Percentiles rank a stretch among this genome's conserved stretches.
Evolutionary conservation across 2,888 invertebrate species (phyloP).

Genomic region (Watsonalla cultraria): DNA sequence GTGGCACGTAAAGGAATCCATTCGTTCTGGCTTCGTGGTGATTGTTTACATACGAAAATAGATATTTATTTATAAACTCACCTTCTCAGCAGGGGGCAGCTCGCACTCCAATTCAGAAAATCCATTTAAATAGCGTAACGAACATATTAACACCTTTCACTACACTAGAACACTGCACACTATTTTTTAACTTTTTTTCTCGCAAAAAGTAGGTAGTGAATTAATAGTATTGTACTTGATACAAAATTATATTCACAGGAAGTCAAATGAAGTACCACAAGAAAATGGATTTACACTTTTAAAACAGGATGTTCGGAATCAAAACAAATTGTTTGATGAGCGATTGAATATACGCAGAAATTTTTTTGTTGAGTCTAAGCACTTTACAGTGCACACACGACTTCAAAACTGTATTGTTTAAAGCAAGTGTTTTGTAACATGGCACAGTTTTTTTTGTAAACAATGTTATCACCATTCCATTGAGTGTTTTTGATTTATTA

Average conservation of each 20-base stretch:
- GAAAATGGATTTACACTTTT: conserved; percentile 23
- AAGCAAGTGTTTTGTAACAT: not conserved
- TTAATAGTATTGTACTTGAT: not conserved
- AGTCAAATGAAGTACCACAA: conserved; percentile 19
- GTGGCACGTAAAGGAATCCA: not conserved
- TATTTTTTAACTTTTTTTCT: conserved; percentile 2
- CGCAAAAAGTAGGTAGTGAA: not conserved
- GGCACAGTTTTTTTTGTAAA: not conserved
- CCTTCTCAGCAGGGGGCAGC: conserved; percentile 49
- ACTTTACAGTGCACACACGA: not conserved
- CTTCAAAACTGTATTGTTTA: no score
- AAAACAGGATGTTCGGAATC: conserved; percentile 38
- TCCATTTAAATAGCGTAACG: conserved; percentile 30
- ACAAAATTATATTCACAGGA: conserved; percentile 19
- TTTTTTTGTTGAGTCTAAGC: conserved; percentile 11
- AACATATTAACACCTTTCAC: conserved; percentile 19
- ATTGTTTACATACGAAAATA: conserved; percentile 13
- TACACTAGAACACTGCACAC: conserved; percentile 3
- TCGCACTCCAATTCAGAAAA: conserved; percentile 21
- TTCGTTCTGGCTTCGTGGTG: not conserved
- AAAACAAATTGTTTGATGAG: conserved; percentile 36
- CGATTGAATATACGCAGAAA: conserved; percentile 15
- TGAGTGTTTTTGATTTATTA: conserved; percentile 2
- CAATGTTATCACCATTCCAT: not conserved
- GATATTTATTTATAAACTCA: conserved; percentile 35